Base-by-base conservation (phyloP, 2,888 invertebrate species). In the Resseliella maxima region DNA sequence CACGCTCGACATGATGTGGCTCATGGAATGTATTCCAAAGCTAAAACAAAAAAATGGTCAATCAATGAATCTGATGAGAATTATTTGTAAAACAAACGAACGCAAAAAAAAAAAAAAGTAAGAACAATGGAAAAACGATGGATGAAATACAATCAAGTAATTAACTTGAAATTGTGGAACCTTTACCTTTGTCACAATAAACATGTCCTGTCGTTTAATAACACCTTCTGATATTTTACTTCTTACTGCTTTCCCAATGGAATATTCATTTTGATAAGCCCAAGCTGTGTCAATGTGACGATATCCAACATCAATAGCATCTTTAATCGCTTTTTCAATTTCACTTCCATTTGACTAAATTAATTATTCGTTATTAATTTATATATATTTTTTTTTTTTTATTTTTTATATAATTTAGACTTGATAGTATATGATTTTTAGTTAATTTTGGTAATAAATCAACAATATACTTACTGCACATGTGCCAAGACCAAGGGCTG, bases 261-360 rank as follows among this genome's bases (percentile, higher is more conserved):
- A 94, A 86, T 92, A 92, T 89, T 95, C 95, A 88, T 95, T 94
- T 87, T 92, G 92, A 89, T 96, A 96, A 45, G 93, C 92, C 88
- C 92, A 92, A 64, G 94, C 94, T 88, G 91, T 91, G 46, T 91
- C 96, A 87, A 96, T 92, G 89, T 95, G 95, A 18, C 95, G 93
- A 89, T 96, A 96, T 5, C 96, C 96, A 86, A 93, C 90, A 88
- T 95, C 94, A 86, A 96, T 94, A 0, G 95, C 95, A 89, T 94
- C 92, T 89, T 94, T 94, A 0, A 95, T 93, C 0, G 94, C 94
- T 88, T 93, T 92, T 5, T 92, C 92, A 0, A 94, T 94, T 89
- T 94, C 93, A 54, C 93, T 94, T 45, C 94, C 92, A 88, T 93
- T 93, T 0, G 95, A 94, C 95, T 95, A 88, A 45, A 92, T 90